Evolutionary conservation across 2,888 invertebrate genomes (phyloP), one percentile per base, ranked within the genome.

Genomic region (Ectropis crepuscularia): DNA sequence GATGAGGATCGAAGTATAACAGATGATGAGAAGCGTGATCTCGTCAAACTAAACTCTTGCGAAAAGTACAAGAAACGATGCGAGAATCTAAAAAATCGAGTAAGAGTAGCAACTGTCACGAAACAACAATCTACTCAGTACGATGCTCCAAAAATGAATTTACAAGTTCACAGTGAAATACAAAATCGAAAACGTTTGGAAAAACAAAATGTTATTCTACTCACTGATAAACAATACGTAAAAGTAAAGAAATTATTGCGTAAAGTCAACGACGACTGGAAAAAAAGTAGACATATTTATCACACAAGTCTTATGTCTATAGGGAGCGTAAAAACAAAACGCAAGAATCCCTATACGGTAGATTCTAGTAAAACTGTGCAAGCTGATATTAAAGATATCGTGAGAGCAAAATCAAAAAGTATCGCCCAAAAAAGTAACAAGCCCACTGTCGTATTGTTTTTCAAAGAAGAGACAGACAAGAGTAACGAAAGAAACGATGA

Each of bases 171-270:
- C 7, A 38, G 8, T 6, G 7, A 59, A 10, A 12, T 0, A 12
- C 7, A 12, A 48, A 54, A 88, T 51, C 75, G 86, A 57, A 81
- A 86, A 75, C 74, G 87, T 57, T 78, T 79, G 57, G 72, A 77
- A 9, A 86, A 83, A 66, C 79, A 82, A 53, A 87, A 81, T 63
- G 82, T 86, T 5, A 87, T 90, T 42, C 67, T 81, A 37, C 70
- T 90, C 11, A 79, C 89, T 0, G 76, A 79, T 36, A 82, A 82
- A 69, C 91, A 91, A 74, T 90, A 89, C 49, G 72, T 80, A 1
- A 89, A 84, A 79, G 79, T 91, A 5, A 90, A 83, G 67, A 83
- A 71, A 73, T 82, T 80, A 1, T 84, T 89, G 54, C 81, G 83
- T 64, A 80, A 70, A 63, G 79, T 74, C 0, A 69, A 75, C 51